A percentile compares a stretch with the other conserved stretches of the same genome.
phyloP scores from a whole-genome alignment of 2,113 vertebrate genomes.

The Solenodon paradoxus region DNA sequence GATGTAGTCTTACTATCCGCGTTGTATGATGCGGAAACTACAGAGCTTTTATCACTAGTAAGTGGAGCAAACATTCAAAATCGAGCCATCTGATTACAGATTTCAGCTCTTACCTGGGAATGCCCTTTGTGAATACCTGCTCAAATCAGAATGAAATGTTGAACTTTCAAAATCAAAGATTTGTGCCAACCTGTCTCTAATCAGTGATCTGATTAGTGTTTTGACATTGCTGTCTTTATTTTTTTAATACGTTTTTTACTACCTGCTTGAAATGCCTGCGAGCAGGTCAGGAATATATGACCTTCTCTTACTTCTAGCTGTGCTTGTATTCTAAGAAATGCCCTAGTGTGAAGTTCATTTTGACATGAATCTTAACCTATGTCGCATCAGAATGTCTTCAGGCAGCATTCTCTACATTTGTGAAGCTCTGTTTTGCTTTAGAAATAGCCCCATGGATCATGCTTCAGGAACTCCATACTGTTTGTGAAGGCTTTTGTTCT shows the following conservation, averaged over 20 bases:
- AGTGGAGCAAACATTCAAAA: background rate
- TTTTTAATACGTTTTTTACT: background rate
- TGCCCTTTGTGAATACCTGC: background rate
- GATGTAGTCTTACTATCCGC: rapidly evolving
- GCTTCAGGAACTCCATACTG: background rate
- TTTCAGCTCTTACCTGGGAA: background rate
- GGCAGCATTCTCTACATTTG: rapidly evolving
- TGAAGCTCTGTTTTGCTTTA: background rate
- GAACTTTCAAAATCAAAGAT: background rate
- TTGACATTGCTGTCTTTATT: background rate
- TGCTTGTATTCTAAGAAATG: background rate
- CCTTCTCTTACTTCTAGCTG: conserved; percentile 1
- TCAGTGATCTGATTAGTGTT: background rate
- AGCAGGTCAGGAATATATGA: background rate
- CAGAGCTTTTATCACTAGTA: no score
- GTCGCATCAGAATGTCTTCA: background rate
- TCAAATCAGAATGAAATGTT: conserved; percentile 24
- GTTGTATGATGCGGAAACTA: background rate
- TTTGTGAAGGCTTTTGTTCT: background rate
- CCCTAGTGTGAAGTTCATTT: background rate
- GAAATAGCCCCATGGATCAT: background rate
- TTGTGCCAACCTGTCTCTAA: background rate
- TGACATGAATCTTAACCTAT: background rate
- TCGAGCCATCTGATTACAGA: background rate
- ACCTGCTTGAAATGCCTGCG: background rate